Base-by-base conservation (phyloP, 2,113 vertebrate species). In the Microtus montanus region DNA sequence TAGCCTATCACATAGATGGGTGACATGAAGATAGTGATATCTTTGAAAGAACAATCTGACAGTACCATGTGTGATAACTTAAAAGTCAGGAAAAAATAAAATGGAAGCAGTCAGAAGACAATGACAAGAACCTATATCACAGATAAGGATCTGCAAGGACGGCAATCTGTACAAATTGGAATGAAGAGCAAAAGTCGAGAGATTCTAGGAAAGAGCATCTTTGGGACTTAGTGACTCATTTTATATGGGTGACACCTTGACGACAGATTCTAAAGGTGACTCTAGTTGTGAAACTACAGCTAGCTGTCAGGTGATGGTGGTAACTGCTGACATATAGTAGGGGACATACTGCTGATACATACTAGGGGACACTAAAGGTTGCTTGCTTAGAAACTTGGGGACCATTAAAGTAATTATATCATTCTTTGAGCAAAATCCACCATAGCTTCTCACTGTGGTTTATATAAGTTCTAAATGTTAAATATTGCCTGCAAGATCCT, bases 1-100 rank as follows among this genome's bases (percentile, higher is more conserved):
- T 8, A 58, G 77, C 41, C 88, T 86, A 58, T 78, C 78, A 33
- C 6, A 24, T 82, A 75, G 47, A 89, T 0, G 26, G 88, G 5
- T 92, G 87, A 94, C 70, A 26, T 20, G 68, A 92, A 93, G 91
- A 86, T 61, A 96, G 88, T 5, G 7, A 28, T 75, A 80, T 92
- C 96, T 86, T 90, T 38, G 24, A 93, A 95, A 90, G 80, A 92
- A 75, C 30, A 70, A 44, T 88, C 88, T 93, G 92, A 95, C 20
- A 90, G 73, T 86, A 58, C 15, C 47, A 38, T 68, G 75, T 68
- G 49, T 70, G 86, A 92, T 90, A 63, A 95, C 84, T 92, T 82
- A 74, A 80, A 96, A 91, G 28, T 35, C 73, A 49, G 9, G 52
- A 84, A 66, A 90, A 93, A 94, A 87, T 58, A 90, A 83, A 91